Evolutionary conservation across 1,140 invertebrate species (phyloP), one percentile per base, ranked within the genome.

Genomic region (Penaeus vannamei): DNA sequence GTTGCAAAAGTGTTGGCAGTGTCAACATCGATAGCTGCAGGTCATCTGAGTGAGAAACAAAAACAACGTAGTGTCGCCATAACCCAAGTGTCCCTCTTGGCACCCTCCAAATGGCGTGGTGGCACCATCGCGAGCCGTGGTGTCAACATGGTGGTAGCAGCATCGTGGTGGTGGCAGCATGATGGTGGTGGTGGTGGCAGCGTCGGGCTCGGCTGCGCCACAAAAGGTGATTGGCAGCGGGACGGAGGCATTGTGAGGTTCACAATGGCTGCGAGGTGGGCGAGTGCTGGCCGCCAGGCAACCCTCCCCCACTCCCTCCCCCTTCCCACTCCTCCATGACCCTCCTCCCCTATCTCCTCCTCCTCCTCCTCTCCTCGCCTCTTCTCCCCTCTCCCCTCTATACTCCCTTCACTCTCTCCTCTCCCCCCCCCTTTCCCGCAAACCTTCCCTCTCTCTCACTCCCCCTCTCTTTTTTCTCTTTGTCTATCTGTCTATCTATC

Each of bases 201-300:
- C 62, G 61, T 60, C 53, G 60, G 87, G 83, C 72, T 59, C 87
- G 36, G 81, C 36, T 64, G 82, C 82, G 81, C 82, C 82, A 89
- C 87, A 89, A 89, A 88, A 85, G 87, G 87, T 89, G 87, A 89
- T 89, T 89, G 87, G 87, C 87, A 89, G 87, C 82, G 82, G 87
- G 87, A 89, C 87, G 83, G 72, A 22, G 36, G 82, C 36, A 84
- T 89, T 89, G 87, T 89, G 66, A 62, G 86, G 66, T 29, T 22
- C 87, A 89, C 87, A 89, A 88, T 89, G 83, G 87, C 80, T 79
- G 53, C 22, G 87, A 62, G 53, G 79, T n/a, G 26, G 42, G 79
- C 32, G 32, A 46, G 46, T n/a, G 77, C 82, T 85, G 82, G 66
- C 72, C 36, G 87, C 82, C 81, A 84, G 79, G 79, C 86, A 46